Conservation (phyloP, 2,888 invertebrate species). For the Eupithecia centaureata region DNA sequence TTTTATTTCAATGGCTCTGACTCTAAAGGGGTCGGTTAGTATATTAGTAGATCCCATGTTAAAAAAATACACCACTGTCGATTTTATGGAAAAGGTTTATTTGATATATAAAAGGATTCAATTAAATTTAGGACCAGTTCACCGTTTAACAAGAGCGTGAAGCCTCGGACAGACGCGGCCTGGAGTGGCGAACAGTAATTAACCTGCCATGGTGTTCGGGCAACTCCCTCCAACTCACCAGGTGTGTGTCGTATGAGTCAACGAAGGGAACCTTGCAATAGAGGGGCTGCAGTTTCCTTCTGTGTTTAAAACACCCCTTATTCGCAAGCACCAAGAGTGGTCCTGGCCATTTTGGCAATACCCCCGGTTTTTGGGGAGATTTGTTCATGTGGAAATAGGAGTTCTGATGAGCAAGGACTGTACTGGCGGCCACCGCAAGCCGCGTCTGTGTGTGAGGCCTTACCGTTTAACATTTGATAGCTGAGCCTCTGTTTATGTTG, state of each 20-base stretch:
- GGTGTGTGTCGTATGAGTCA: neutral
- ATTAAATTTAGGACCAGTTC: constrained; percentile 79
- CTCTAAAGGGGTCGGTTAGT: constrained; percentile 65
- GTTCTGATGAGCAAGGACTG: neutral
- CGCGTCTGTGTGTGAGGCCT: neutral
- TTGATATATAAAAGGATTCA: constrained; percentile 78
- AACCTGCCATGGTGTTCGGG: neutral
- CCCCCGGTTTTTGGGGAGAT: neutral
- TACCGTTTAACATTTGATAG: constrained; percentile 40
- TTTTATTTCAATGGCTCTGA: constrained; percentile 51
- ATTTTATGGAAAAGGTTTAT: constrained; percentile 83
- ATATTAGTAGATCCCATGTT: constrained; percentile 82
- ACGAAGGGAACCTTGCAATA: neutral
- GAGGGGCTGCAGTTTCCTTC: neutral
- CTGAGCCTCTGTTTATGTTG: constrained; percentile 43
- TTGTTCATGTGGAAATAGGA: neutral
- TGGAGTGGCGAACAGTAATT: neutral
- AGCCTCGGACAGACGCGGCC: neutral
- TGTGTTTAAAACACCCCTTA: neutral
- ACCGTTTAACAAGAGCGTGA: constrained; percentile 53
- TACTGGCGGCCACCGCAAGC: neutral
- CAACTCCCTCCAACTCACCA: neutral
- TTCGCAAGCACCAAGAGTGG: no score
- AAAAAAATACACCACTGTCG: constrained; percentile 82
- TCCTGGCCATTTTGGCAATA: neutral